Evolutionary conservation across 2,888 invertebrate genomes (phyloP).

Genomic region (Andricus curvator): DNA sequence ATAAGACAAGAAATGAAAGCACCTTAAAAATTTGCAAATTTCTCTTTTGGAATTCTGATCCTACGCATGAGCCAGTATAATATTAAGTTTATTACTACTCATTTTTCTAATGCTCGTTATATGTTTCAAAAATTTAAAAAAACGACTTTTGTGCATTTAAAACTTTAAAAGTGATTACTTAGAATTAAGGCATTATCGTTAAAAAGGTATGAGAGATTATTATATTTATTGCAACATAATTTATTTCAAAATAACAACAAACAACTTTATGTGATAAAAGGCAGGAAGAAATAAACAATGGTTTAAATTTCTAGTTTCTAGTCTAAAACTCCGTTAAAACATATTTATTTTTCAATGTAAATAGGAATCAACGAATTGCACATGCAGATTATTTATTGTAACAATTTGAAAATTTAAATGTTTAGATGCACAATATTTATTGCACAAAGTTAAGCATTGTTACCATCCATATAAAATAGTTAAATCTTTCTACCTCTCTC

Average conservation of each 20-base stretch:
- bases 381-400: neutral
- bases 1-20: conserved; percentile 94
- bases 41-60: neutral
- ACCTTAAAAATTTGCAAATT: conserved; percentile 67
- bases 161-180: neutral
- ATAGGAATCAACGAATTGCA: neutral
- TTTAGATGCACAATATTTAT: neutral
- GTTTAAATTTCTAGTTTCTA: neutral
- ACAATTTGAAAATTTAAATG: neutral
- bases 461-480: neutral
- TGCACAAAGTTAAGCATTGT: neutral
- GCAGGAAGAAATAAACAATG: neutral
- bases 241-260: neutral
- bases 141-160: neutral
- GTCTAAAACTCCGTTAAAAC: neutral
- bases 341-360: neutral
- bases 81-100: neutral
- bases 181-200: neutral
- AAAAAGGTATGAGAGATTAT: conserved; percentile 15
- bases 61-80: neutral
- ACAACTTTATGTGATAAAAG: conserved; percentile 19
- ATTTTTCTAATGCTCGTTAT: neutral
- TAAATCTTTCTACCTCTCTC: neutral
- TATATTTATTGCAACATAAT: neutral
- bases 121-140: neutral